Percentiles rank a stretch among this genome's conserved stretches.
These are phyloP conservation scores for Helarctos malayanus DNA, from an alignment of 2,797 vertebrate genomes.

Conservation along the genomic window DNA sequence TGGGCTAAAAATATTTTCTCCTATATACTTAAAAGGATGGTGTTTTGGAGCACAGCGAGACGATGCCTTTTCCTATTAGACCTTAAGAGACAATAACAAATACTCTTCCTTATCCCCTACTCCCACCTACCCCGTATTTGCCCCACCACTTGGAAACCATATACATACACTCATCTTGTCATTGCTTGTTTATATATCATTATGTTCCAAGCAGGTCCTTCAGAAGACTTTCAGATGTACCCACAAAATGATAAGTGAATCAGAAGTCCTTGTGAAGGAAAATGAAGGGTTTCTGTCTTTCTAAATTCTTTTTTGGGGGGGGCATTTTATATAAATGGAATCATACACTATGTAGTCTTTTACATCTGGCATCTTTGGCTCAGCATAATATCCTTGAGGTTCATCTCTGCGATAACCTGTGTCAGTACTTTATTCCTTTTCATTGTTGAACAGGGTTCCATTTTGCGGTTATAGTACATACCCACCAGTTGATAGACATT, in stretches of 20 bases:
- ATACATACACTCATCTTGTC: neutral
- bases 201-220: neutral
- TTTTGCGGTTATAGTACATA: neutral
- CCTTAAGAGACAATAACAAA: constrained; percentile 6
- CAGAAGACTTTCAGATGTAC: neutral
- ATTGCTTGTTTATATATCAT: neutral
- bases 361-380: neutral
- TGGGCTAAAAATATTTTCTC: neutral
- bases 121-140: neutral
- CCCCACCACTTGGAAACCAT: neutral
- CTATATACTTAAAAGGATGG: neutral
- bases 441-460: neutral
- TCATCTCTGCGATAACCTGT: neutral
- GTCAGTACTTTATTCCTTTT: neutral
- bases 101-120: neutral
- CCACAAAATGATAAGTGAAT: constrained; percentile 8
- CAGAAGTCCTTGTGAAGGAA: constrained; percentile 18
- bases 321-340: neutral
- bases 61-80: neutral
- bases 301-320: neutral
- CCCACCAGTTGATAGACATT: neutral
- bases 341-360: neutral
- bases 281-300: constrained; percentile 45
- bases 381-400: neutral
- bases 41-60: neutral